Evolutionary conservation across 2,797 vertebrate species (phyloP), one percentile per base, ranked within the genome.

Genomic region (Sciaenops ocellatus): DNA sequence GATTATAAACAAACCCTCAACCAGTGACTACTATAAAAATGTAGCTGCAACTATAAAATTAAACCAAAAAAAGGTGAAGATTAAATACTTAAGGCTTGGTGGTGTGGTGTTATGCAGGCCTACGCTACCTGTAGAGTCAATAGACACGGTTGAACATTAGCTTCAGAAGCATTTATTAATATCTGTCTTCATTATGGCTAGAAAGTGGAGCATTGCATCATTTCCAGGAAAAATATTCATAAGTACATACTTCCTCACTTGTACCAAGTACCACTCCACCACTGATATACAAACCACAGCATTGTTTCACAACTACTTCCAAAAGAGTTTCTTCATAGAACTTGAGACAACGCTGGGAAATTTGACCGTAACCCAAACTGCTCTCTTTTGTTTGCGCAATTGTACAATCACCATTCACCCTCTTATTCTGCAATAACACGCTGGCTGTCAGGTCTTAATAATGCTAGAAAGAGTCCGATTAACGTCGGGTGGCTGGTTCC

Each of bases 371-470:
- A 87, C 63, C 67, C 69, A 70, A 80, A 85, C 75, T 12, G 47
- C 44, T 71, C 0, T 18, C 79, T 82, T 86, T 83, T 88, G 71
- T 87, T 88, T 77, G 55, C 59, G 79, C 67, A 57, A 60, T 62
- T 73, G 61, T 65, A 86, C 70, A 86, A 50, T 76, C 73, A 67
- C 69, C 52, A 79, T 84, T 83, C 66, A 86, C 57, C 57, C 73
- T 82, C 47, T 69, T 63, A 44, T 72, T 74, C 69, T 22, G 24
- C 73, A 72, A 76, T 59, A 81, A 81, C 69, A 73, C 24, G 12
- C 69, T 65, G 9, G 17, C 47, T 79, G 61, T 73, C 73, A 28
- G 56, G 64, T 60, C 68, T 80, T 84, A 88, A 75, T 69, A 77
- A 81, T 66, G 30, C 52, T 52, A 65, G 34, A 90, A 81, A 71